Evolutionary conservation across 2,888 invertebrate species (phyloP), one percentile per base, ranked within the genome.

Genomic region (Cyaniris semiargus): DNA sequence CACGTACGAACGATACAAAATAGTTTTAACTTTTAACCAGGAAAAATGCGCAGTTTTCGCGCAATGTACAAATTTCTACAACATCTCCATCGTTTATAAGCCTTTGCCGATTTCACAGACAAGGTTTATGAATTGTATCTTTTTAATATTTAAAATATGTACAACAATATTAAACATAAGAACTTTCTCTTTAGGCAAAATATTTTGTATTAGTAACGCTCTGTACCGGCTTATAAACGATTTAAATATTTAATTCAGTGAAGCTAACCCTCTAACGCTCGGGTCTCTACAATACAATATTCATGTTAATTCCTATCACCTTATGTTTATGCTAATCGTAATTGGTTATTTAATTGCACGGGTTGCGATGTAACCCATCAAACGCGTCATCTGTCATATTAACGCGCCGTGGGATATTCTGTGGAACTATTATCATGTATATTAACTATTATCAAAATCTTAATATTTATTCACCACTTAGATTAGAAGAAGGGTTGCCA

Each of bases 311-410:
- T 88, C 84, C 87, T 86, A 86, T 83, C 86, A 89, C 90, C 89
- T 92, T 90, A 91, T 91, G 91, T 90, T 92, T 93, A 93, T 93
- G 92, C 85, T 92, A 93, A 93, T 92, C 86, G 85, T 93, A 92
- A 93, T 93, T 92, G 92, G 89, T 92, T 92, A 92, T 92, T 92
- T 92, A 88, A 86, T 85, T 85, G 88, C 87, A 86, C 86, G 86
- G 90, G 89, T 90, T 89, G 89, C 85, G 82, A 80, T 82, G 80
- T 80, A 74, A 77, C 82, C 82, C 86, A 87, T 89, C 89, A 87
- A 89, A 90, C 89, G 87, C 85, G 80, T 80, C 88, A 87, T 90
- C 89, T 88, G 89, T 90, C 90, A 87, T 84, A 84, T 81, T 83
- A 85, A 85, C 87, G 87, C 84, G 83, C 81, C 80, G 82, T 81